Evolutionary conservation across 2,797 vertebrate genomes (phyloP), one percentile per base, ranked within the genome.

Genomic region (Falco rusticolus): DNA sequence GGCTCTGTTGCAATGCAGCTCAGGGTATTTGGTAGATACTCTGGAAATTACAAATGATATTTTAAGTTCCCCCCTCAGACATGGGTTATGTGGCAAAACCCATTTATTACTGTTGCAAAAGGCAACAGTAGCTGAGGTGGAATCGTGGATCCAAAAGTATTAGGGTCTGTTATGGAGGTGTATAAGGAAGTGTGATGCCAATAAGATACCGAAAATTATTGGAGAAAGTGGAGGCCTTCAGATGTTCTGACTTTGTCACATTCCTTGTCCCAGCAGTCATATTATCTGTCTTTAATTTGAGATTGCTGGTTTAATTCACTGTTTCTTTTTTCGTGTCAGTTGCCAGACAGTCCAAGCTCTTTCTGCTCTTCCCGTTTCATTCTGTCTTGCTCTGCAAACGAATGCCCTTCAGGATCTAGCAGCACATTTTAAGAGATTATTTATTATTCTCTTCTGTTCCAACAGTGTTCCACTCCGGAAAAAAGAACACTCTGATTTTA

Each of bases 1-100:
- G 9, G 59, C 68, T 31, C 54, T 79, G 13, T 82, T 90, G 56
- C 37, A 56, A 60, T 25, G 39, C 21, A 85, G 48, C 72, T 92
- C 84, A 84, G 61, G 60, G 29, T 71, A 15, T 84, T 93, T 53
- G 39, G 37, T 51, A 88, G 63, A 88, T 87, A 69, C 45, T 76
- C 74, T 90, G 80, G 83, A 95, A 95, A 91, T 94, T 82, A 53
- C 53, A 51, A 83, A 56, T 70, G 34, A 31, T 51, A 82, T 91
- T 84, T 81, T 63, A 65, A 84, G 34, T 90, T 78, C 51, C 65
- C 66, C 92, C 84, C 68, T 87, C 87, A 69, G 50, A 90, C 69
- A n/a, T 3, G 28, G 43, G 34, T 71, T 91, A 41, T 71, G 61
- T 57, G 51, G 43, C 57, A 92, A 93, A 91, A 54, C 16, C 39